Percentiles rank a stretch among this genome's conserved stretches.
These are phyloP conservation scores for Drosophila persimilis DNA, from an alignment of 1,140 invertebrate genomes.

Conservation along the genomic window DNA sequence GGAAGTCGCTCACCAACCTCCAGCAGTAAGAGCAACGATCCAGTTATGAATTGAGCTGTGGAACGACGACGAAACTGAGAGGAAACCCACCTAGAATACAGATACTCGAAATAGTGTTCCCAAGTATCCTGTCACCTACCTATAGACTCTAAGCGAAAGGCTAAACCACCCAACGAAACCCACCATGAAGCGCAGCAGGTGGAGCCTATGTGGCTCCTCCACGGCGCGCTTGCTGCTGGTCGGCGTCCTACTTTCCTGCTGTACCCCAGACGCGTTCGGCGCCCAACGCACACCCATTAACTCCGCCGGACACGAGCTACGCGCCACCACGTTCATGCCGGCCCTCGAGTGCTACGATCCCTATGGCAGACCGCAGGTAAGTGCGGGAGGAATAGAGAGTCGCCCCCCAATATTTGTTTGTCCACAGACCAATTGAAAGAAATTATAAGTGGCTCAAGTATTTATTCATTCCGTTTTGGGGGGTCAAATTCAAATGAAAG, in stretches of 20 bases:
- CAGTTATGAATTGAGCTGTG: constrained; percentile 60
- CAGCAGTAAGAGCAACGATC: constrained; percentile 24
- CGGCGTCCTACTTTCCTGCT: constrained; percentile 53
- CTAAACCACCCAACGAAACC: constrained; percentile 11
- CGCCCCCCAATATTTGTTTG: constrained; percentile 13
- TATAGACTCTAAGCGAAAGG: constrained; percentile 28
- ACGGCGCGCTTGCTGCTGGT: constrained; percentile 52
- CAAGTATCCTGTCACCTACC: constrained; percentile 20
- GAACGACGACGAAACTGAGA: constrained; percentile 13
- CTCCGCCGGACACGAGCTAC: constrained; percentile 63
- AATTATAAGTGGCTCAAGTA: constrained; percentile 36
- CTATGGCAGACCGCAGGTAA: constrained; percentile 80
- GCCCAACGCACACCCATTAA: constrained; percentile 60
- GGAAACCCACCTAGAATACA: constrained; percentile 21
- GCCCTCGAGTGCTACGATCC: constrained; percentile 81
- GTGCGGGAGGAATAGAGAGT: neutral
- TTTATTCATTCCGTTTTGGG: constrained; percentile 13
- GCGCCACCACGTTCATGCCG: constrained; percentile 74
- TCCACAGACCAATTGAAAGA: constrained; percentile 52
- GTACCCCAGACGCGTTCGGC: constrained; percentile 14
- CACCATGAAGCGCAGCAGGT: constrained; percentile 71
- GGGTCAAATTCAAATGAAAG: constrained; percentile 36
- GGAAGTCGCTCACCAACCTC: constrained; percentile 59
- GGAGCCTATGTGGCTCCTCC: constrained; percentile 63
- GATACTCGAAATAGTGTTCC: constrained; percentile 19